Evolutionary conservation across 2,888 invertebrate species (phyloP).

Genomic region (Phytoseiulus persimilis): DNA sequence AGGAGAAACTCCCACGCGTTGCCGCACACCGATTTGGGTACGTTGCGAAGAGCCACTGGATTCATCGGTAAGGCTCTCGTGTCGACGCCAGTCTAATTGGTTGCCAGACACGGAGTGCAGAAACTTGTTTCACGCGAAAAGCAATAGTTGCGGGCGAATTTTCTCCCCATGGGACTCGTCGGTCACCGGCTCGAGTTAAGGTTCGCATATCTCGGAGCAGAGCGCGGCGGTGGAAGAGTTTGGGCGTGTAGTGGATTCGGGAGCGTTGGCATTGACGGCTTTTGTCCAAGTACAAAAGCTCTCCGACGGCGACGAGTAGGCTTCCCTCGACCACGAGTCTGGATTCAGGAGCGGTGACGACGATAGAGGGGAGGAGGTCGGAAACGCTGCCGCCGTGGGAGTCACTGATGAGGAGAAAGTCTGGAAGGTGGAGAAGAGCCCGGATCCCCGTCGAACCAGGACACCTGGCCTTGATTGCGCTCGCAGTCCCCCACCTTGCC

Average conservation of each 20-base stretch:
- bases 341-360: not conserved
- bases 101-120: not conserved
- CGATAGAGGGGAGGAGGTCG: not conserved
- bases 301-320: not conserved
- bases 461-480: slow-evolving; percentile 5
- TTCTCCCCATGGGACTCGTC: not conserved
- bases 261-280: not conserved
- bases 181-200: not conserved
- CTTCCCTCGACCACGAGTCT: not conserved
- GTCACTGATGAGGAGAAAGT: not conserved
- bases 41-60: not conserved
- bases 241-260: not conserved
- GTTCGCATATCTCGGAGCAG: not conserved
- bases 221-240: not conserved
- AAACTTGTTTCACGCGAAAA: not conserved
- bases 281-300: not conserved
- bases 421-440: not conserved
- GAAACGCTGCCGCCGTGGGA: not conserved
- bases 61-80: not conserved
- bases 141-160: not conserved
- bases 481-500: not conserved
- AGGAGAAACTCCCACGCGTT: no score
- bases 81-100: not conserved
- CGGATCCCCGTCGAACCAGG: not conserved
- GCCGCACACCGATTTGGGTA: no score